phyloP scores from a whole-genome alignment of 2,888 invertebrate species.

The Scelioninae gen. 2 region DNA sequence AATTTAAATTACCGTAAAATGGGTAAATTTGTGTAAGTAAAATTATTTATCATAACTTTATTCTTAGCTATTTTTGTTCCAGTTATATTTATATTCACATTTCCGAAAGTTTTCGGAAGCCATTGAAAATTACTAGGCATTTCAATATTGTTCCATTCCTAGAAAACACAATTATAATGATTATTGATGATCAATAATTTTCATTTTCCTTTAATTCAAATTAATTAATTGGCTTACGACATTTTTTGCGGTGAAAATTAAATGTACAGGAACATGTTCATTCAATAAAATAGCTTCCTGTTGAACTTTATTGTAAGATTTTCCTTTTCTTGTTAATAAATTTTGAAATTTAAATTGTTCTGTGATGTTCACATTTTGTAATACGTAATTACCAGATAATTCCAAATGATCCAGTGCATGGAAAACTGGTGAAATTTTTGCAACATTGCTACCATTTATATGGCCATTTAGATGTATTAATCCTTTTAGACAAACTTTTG shows the following conservation, averaged over 20 bases:
- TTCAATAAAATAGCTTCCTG: conserved; percentile 71
- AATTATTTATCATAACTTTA: conserved; percentile 69
- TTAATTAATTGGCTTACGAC: conserved; percentile 65
- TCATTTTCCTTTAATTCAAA: no score
- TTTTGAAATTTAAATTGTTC: conserved; percentile 72
- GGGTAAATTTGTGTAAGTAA: conserved; percentile 59
- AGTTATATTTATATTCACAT: conserved; percentile 74
- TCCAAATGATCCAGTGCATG: conserved; percentile 74
- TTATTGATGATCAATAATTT: conserved; percentile 63
- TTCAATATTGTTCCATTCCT: conserved; percentile 75
- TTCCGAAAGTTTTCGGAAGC: conserved; percentile 69
- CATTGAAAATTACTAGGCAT: conserved; percentile 73
- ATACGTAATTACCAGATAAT: conserved; percentile 73
- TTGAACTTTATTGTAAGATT: conserved; percentile 70
- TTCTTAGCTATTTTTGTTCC: conserved; percentile 76
- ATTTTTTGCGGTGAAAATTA: conserved; percentile 72
- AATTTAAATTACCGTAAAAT: conserved; percentile 16
- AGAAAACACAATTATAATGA: conserved; percentile 69
- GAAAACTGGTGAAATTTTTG: conserved; percentile 75
- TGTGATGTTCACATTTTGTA: conserved; percentile 76
- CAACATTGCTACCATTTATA: conserved; percentile 74
- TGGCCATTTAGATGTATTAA: conserved; percentile 75
- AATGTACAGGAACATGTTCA: conserved; percentile 70
- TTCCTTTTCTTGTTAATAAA: conserved; percentile 65
- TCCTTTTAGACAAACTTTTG: conserved; percentile 67